Evolutionary conservation across 1,140 invertebrate species (phyloP).

Genomic region (Prorops nasuta): DNA sequence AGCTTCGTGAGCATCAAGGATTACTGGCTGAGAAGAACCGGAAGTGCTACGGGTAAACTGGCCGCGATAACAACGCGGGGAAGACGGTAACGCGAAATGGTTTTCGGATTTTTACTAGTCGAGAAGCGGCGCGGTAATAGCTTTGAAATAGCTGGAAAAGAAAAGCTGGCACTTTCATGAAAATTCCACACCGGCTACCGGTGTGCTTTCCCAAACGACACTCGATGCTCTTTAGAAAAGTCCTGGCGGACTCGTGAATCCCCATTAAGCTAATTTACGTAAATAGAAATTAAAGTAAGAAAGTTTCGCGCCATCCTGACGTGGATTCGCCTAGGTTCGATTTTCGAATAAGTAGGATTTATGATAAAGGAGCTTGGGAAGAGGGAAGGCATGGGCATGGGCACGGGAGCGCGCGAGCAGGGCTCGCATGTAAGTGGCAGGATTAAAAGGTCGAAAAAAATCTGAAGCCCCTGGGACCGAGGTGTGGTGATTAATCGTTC

Average conservation of each 20-base stretch:
- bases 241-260: too few relatives aligned
- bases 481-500: background rate
- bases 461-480: background rate
- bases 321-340: too few relatives aligned
- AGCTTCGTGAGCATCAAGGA: background rate
- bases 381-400: too few relatives aligned
- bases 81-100: conserved; percentile 29
- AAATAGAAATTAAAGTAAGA: too few relatives aligned
- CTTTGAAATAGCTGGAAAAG: too few relatives aligned
- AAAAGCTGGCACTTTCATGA: conserved; percentile 13
- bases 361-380: background rate
- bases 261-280: too few relatives aligned
- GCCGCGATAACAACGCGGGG: conserved; percentile 23
- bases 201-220: conserved; percentile 11
- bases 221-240: too few relatives aligned
- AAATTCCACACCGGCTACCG: conserved; percentile 14
- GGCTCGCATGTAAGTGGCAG: background rate
- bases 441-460: background rate
- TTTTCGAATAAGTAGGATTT: background rate
- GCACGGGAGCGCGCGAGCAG: too few relatives aligned
- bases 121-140: background rate
- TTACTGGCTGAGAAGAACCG: conserved; percentile 13
- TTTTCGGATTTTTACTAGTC: conserved; percentile 40
- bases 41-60: conserved; percentile 28
- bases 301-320: too few relatives aligned